Evolutionary conservation across 2,797 vertebrate genomes (phyloP).

Genomic region (Arctocebus calabarensis): DNA sequence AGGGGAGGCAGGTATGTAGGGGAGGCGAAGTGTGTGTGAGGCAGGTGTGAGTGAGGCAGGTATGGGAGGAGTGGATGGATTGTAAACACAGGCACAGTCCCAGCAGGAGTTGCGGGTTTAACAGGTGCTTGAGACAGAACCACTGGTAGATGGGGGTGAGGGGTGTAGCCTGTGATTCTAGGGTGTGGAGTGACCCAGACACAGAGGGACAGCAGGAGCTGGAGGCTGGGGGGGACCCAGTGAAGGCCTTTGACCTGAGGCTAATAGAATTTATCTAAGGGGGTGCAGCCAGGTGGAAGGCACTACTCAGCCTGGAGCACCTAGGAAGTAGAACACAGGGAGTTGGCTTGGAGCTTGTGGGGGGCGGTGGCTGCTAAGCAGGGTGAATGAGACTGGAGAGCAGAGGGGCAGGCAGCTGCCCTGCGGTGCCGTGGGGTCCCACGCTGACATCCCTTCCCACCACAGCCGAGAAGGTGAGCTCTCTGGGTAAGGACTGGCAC

Average conservation of each 20-base stretch:
- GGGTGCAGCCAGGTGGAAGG: neutral
- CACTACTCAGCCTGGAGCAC: no score
- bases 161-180: neutral
- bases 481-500: slow-evolving; percentile 98
- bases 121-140: neutral
- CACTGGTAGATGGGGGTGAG: no score
- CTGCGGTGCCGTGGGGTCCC: no score
- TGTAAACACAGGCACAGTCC: neutral
- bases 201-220: neutral
- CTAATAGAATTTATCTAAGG: neutral
- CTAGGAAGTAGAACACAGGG: no score
- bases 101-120: neutral
- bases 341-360: neutral
- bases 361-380: neutral
- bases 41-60: neutral
- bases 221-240: neutral
- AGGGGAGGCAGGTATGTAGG: neutral
- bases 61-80: no score
- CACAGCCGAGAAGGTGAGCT: slow-evolving; percentile 94
- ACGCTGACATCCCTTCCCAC: neutral
- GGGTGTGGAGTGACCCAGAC: neutral
- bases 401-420: no score
- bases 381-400: neutral
- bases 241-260: neutral
- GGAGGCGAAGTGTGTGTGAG: neutral